Evolutionary conservation across 2,113 vertebrate genomes (phyloP).

Genomic region (Platichthys stellatus): DNA sequence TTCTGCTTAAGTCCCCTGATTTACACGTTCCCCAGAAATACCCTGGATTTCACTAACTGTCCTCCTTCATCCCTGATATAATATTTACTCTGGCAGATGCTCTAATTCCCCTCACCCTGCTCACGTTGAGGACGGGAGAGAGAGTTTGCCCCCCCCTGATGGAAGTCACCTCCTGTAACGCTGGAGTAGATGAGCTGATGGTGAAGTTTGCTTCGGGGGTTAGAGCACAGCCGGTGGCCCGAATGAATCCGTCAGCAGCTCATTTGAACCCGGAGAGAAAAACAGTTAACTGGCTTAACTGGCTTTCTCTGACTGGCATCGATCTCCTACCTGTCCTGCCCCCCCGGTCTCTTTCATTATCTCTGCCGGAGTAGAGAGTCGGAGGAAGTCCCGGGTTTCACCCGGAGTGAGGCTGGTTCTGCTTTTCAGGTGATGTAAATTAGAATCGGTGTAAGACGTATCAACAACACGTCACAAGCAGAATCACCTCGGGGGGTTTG

Average conservation of each 20-base stretch:
- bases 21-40: constrained; percentile 38
- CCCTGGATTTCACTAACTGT: constrained; percentile 32
- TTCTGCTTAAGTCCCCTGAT: constrained; percentile 37
- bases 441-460: neutral
- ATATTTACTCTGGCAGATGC: constrained; percentile 47
- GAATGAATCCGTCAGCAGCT: constrained; percentile 49
- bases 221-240: constrained; percentile 30
- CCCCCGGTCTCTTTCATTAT: constrained; percentile 12
- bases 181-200: constrained; percentile 13
- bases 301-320: constrained; percentile 43
- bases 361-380: neutral
- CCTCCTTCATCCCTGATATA: constrained; percentile 36
- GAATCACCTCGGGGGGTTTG: constrained; percentile 5
- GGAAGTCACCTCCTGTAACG: neutral
- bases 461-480: constrained; percentile 1
- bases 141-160: constrained; percentile 35
- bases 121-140: constrained; percentile 20
- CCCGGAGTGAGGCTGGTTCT: neutral
- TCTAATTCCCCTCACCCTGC: constrained; percentile 38
- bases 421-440: constrained; percentile 7
- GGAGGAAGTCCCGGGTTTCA: constrained; percentile 2
- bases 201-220: neutral
- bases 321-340: constrained; percentile 30
- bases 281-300: constrained; percentile 33
- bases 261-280: constrained; percentile 45